Conservation (phyloP, 2,113 vertebrate species). For the Lophius piscatorius region DNA sequence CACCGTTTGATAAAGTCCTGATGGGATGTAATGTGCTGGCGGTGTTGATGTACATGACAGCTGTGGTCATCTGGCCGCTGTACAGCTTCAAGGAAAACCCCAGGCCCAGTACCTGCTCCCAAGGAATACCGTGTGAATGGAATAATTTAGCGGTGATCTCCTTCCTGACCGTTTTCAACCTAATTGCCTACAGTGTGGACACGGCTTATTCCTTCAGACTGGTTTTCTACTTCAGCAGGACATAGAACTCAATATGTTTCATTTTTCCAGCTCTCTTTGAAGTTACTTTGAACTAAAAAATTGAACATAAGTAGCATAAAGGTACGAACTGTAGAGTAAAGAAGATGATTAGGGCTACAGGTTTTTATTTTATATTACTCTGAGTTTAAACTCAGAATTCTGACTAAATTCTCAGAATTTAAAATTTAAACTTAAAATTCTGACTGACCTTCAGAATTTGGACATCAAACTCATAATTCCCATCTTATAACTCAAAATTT, state of each 20-base stretch:
- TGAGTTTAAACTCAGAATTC: no score
- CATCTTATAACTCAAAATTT: no score
- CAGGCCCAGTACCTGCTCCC: rapidly evolving
- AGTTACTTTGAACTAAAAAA: not conserved
- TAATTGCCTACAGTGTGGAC: slow-evolving; percentile 85
- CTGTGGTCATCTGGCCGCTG: slow-evolving; percentile 86
- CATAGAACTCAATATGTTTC: slow-evolving; percentile 21
- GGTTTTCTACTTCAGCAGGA: slow-evolving; percentile 74
- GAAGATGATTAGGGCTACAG: no score
- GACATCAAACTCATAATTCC: no score
- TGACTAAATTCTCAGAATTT: no score
- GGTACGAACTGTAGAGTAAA: no score
- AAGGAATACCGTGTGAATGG: rapidly evolving
- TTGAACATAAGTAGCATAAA: not conserved
- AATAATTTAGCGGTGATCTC: slow-evolving; percentile 76
- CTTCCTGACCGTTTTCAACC: slow-evolving; percentile 85
- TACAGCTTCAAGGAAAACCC: slow-evolving; percentile 72
- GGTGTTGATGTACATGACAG: slow-evolving; percentile 84
- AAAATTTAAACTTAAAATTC: no score
- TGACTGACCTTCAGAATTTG: no score
- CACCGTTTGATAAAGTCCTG: slow-evolving; percentile 79
- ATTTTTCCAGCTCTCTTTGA: not conserved
- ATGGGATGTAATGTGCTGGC: slow-evolving; percentile 82
- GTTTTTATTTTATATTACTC: no score
- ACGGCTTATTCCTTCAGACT: slow-evolving; percentile 82